Evolutionary conservation across 2,113 vertebrate genomes (phyloP).

Genomic region (Hystrix brachyura): DNA sequence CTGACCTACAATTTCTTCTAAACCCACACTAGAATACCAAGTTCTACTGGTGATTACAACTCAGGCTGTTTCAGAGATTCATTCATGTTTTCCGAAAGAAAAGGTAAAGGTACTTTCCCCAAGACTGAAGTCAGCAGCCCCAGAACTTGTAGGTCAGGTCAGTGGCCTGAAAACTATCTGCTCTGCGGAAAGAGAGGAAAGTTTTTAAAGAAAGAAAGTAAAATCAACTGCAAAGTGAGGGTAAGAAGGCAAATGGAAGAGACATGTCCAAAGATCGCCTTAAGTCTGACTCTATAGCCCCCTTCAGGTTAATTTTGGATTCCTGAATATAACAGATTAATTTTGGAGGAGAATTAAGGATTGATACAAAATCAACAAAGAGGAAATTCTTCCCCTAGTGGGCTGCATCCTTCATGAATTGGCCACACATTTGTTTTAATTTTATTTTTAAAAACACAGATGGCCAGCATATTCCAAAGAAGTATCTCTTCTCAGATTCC

Average conservation of each 20-base stretch:
- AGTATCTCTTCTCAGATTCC: background rate
- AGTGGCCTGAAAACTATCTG: background rate
- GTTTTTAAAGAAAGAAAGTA: background rate
- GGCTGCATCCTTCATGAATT: background rate
- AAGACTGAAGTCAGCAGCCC: background rate
- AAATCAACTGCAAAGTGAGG: background rate
- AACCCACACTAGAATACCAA: conserved; percentile 22
- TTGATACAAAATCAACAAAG: background rate
- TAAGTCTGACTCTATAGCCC: background rate
- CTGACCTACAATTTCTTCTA: background rate
- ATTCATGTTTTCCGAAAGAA: background rate
- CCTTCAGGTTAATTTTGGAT: background rate
- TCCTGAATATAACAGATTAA: background rate
- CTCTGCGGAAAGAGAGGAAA: background rate
- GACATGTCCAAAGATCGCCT: fast-evolving
- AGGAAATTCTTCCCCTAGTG: background rate
- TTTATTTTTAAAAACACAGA: background rate
- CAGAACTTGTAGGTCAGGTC: background rate
- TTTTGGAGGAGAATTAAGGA: background rate
- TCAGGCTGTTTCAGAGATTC: background rate
- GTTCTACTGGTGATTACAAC: background rate
- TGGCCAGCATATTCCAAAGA: background rate
- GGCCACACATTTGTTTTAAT: background rate
- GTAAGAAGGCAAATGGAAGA: background rate
- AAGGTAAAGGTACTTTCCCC: background rate